Evolutionary conservation across 2,888 invertebrate genomes (phyloP), one percentile per base, ranked within the genome.

Genomic region (Apodemia zela): DNA sequence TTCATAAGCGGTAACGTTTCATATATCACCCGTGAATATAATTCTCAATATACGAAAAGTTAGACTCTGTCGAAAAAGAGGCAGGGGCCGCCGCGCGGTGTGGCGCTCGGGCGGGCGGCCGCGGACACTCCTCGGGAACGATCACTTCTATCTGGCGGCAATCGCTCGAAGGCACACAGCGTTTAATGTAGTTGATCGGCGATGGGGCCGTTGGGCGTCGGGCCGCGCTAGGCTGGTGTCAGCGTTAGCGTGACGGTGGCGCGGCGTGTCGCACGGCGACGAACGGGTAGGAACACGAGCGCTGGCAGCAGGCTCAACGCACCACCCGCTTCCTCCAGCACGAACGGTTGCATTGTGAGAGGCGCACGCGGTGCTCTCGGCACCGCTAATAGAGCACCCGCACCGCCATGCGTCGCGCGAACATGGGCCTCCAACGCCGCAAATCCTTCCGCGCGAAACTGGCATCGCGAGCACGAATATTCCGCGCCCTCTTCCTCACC

Each of bases 261-360:
- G 74, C 97, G 95, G 80, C 96, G 95, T 80, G 95, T 95, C 78
- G 98, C 94, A 85, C 96, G 95, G 83, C 97, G 95, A 73, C 96
- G 95, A 81, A 98, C 98, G 70, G 98, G 98, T 91, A 98, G 94
- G 71, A 97, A 98, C 86, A 98, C 97, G 77, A 98, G 94, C 76
- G 98, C 97, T 72, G 98, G 97, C 79, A 97, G 95, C 87, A 98
- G 96, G 82, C 95, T 94, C 75, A 89, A 87, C 80, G 89, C 91
- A 72, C 89, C 90, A 72, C 89, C 87, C 75, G 91, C 84, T 74
- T 91, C 92, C 85, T 97, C 96, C 85, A 98, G 93, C 75, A 97
- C 93, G 91, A 98, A 98, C 65, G 98, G 97, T 92, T 98, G 98
- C 98, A 98, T 98, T 72, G 97, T 95, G 79, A 96, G 95, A 69